Conservation (phyloP, 2,113 vertebrate genomes). For the Herpetotheres cachinnans region DNA sequence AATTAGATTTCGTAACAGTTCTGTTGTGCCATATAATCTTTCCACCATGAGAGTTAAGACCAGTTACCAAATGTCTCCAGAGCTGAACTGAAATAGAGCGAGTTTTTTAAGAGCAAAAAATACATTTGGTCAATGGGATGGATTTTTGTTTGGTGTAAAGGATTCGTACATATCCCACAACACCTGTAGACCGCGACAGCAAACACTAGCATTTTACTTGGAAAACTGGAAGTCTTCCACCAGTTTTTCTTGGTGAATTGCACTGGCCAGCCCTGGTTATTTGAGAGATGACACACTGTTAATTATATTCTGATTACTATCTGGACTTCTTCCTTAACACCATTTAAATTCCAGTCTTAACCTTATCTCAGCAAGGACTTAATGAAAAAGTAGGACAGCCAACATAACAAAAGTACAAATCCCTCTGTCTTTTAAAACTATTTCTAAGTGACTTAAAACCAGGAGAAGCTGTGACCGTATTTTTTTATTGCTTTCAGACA, state of each 20-base stretch:
- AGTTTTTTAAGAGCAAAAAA: not conserved
- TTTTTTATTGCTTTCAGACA: not conserved
- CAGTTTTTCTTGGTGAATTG: not conserved
- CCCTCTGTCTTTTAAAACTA: not conserved
- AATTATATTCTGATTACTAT: conserved; percentile 55
- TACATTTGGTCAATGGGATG: not conserved
- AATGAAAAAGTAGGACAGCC: conserved; percentile 18
- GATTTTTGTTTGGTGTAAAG: not conserved
- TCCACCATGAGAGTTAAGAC: not conserved
- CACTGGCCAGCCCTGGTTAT: not conserved
- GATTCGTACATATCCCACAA: not conserved
- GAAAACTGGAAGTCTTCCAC: not conserved
- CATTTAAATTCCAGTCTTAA: conserved; percentile 39
- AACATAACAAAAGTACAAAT: not conserved
- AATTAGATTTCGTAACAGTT: not conserved
- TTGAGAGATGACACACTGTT: conserved; percentile 3
- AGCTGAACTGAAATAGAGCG: not conserved
- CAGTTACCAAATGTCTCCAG: not conserved
- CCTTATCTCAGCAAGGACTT: conserved; percentile 5
- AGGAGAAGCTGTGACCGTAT: not conserved
- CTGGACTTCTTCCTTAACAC: conserved; percentile 29
- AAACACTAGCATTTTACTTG: not conserved
- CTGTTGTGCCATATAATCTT: not conserved
- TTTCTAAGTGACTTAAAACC: not conserved
- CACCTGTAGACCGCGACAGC: not conserved